A percentile compares a stretch with the other conserved stretches of the same genome.
Conservation (phyloP, 2,888 invertebrate genomes). For the Fragum whitleyi region DNA sequence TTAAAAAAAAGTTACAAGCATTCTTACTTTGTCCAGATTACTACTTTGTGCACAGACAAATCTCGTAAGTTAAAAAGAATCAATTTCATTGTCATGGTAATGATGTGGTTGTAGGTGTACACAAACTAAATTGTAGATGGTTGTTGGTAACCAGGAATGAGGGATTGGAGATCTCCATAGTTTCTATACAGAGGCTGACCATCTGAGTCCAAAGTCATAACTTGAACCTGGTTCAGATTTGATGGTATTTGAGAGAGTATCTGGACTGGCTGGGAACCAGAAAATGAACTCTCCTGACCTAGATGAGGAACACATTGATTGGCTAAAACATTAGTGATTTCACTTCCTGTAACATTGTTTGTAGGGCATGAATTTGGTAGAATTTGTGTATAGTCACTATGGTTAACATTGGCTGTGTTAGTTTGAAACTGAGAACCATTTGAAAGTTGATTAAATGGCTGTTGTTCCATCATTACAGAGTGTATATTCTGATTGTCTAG, state of each 20-base stretch:
- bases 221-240: slow-evolving; percentile 28
- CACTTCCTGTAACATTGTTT: background rate
- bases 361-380: background rate
- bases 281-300: background rate
- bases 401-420: background rate
- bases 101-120: too few species aligned
- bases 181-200: slow-evolving; percentile 45
- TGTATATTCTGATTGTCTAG: slow-evolving; percentile 3
- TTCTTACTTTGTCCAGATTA: too few species aligned
- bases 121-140: background rate
- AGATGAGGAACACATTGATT: slow-evolving; percentile 21
- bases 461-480: slow-evolving; percentile 5
- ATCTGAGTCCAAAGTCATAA: slow-evolving; percentile 36
- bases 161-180: slow-evolving; percentile 42
- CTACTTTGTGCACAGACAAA: too few species aligned
- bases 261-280: slow-evolving; percentile 43
- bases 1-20: too few species aligned
- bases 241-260: slow-evolving; percentile 32
- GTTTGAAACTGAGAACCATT: slow-evolving; percentile 12
- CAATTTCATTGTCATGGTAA: too few species aligned
- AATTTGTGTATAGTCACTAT: background rate
- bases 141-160: slow-evolving; percentile 24
- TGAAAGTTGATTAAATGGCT: slow-evolving; percentile 6
- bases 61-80: too few species aligned
- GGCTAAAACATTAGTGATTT: slow-evolving; percentile 20